Evolutionary conservation across 2,888 invertebrate species (phyloP), one percentile per base, ranked within the genome.

Genomic region (Gastracanthus pulcherrimus): DNA sequence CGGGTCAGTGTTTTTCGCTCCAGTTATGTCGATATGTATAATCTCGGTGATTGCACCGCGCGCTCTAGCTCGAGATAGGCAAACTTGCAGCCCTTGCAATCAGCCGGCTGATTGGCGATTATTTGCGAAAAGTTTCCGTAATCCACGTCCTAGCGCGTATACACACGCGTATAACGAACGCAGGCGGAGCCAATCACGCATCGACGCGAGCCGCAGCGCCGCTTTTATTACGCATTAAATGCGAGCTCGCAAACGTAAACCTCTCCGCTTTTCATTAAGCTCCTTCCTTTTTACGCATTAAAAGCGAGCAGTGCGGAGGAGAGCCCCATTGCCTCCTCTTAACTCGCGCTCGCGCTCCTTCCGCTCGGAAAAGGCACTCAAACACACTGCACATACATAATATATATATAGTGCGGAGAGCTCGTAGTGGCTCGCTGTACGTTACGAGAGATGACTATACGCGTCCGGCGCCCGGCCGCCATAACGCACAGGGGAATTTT

Each of bases 1-100:
- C 88, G 84, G 88, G 87, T 87, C 88, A 86, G 85, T 87, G 87
- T 88, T 89, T 88, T 88, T 89, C 89, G 88, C 88, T 88, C 89
- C 85, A 89, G 87, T 89, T 89, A 88, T 85, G 87, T 87, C 87
- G 88, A 89, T 89, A 88, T 89, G 87, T 89, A 87, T 89, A 89
- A 89, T 89, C 88, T 87, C 82, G 82, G 86, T 88, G 87, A 89
- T 89, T 89, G 88, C 86, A 34, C 23, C n/a, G 71, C 19, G 55
- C 3, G 34, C n/a, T n/a, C n/a, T n/a, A 29, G 72, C 7, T 11
- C 6, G 36, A 26, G 45, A 13, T 6, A 31, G 64, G n/a, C 31
- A 16, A 36, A 38, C 16, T 1, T 38, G 58, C 45, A 6, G 58
- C 55, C 29, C n/a, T 45, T 29, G 66, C 72, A 79, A 79, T 79